Evolutionary conservation across 1,140 invertebrate species (phyloP), one percentile per base, ranked within the genome.

Genomic region (Sarcophaga bullata): DNA sequence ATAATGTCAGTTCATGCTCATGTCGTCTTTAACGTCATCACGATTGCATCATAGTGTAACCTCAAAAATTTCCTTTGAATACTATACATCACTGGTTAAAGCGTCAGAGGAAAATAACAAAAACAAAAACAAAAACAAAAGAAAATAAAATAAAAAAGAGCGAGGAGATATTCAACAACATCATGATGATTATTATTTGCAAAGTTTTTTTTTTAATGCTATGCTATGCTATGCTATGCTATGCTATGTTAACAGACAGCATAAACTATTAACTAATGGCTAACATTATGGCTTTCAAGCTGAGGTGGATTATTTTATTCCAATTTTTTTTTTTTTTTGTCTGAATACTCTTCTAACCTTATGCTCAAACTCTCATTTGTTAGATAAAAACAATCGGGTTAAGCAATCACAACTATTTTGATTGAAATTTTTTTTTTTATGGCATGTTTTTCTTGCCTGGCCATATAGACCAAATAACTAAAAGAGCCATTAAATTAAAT

Each of bases 21-120:
- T 82, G 78, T 62, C 81, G 80, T 52, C 68, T 81, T 83, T 84
- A 80, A 81, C 83, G 83, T 84, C 83, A 84, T 83, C 80, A 84
- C 68, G 83, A 84, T 84, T 82, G 83, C 83, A 82, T 84, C 83
- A 82, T 52, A 81, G 62, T 78, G 49, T 78, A 78, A 78, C 75
- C 75, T 78, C 47, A 78, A 78, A 78, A 37, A 37, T 50, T 78
- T 52, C n/a, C 25, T 15, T 80, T 80, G 8, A 72, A 68, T 81
- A 68, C 54, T 72, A 81, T 9, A 81, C 49, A 25, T 68, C 13
- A 19, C 15, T 37, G 25, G 78, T 49, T 80, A 19, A 49, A 78
- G 50, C 75, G 75, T 78, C 75, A 78, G 75, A 52, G 17, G 25
- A 52, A 17, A 17, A 72, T 9, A 17, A 72, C 17, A 25, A 25